Evolutionary conservation across 2,797 vertebrate genomes (phyloP), one percentile per base, ranked within the genome.

Genomic region (Chaenodraco wilsoni): DNA sequence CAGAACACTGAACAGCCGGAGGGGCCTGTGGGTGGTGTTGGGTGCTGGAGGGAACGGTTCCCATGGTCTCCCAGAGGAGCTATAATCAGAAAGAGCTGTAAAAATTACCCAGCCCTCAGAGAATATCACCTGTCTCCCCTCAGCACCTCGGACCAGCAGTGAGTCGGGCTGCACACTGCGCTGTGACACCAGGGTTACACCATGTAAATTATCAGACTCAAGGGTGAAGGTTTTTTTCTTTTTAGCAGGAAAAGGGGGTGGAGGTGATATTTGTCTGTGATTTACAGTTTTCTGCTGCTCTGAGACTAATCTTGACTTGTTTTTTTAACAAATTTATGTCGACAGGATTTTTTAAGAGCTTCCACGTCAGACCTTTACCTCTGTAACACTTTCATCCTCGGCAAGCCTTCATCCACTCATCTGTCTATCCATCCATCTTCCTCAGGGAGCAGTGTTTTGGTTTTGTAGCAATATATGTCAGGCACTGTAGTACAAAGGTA

Each of bases 71-170:
- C 92, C 85, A 49, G 78, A 13, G 12, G 81, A 87, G 72, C 89
- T 59, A 4, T 82, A 86, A 86, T 91, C 67, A 81, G 81, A 60
- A 81, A 89, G 78, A 89, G 87, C 80, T 93, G 80, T 84, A 82
- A 89, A 73, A 89, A 92, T 86, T 85, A 77, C 72, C 84, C 81
- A 87, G 62, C 68, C 86, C 75, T 86, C 31, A 8, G 82, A 86
- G 88, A 89, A 72, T 92, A 89, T 93, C 88, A 92, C 89, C 90
- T 88, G 86, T 89, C 83, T 82, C 73, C 73, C 81, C 78, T 76
- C 75, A 56, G 78, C 85, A 77, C 68, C 69, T 75, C 74, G 83
- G 82, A 88, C 84, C 85, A 79, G 79, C 82, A 69, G 69, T 77
- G 6, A 69, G 71, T 78, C 60, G 63, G 19, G 68, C 80, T 7